Conservation (phyloP, 2,797 vertebrate genomes). For the Cygnus olor region DNA sequence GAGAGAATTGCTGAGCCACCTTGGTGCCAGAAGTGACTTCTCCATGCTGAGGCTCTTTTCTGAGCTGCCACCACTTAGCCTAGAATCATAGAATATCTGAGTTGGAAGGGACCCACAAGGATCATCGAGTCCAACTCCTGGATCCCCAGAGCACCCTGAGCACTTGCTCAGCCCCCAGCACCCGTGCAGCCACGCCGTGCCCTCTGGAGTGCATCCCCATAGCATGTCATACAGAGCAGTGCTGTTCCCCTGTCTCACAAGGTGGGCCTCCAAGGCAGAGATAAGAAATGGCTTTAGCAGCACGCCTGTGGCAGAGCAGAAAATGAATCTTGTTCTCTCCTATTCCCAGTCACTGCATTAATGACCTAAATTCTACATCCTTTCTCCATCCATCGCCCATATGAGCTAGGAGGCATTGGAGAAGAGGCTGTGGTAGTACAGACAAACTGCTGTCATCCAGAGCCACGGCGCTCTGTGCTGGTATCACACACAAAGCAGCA, state of each 20-base stretch:
- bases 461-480: fast-evolving
- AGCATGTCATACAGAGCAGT: neutral
- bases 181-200: neutral
- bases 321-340: slow-evolving; percentile 12
- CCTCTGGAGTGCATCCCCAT: neutral
- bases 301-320: neutral
- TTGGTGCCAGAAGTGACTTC: slow-evolving; percentile 5
- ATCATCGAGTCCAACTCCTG: too few species aligned
- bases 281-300: slow-evolving; percentile 8
- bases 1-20: slow-evolving; percentile 3
- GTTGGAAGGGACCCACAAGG: too few species aligned
- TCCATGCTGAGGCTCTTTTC: neutral
- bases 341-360: slow-evolving; percentile 1
- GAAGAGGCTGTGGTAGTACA: neutral
- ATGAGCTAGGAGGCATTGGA: neutral
- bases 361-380: slow-evolving; percentile 57
- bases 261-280: slow-evolving; percentile 1
- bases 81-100: too few species aligned
- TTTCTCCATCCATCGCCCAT: slow-evolving; percentile 7
- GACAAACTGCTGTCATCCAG: neutral
- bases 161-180: neutral
- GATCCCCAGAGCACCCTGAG: neutral
- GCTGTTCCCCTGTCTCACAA: neutral
- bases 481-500: neutral
- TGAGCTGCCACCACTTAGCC: neutral